Evolutionary conservation across 2,113 vertebrate genomes (phyloP).

Genomic region (Peromyscus maniculatus): DNA sequence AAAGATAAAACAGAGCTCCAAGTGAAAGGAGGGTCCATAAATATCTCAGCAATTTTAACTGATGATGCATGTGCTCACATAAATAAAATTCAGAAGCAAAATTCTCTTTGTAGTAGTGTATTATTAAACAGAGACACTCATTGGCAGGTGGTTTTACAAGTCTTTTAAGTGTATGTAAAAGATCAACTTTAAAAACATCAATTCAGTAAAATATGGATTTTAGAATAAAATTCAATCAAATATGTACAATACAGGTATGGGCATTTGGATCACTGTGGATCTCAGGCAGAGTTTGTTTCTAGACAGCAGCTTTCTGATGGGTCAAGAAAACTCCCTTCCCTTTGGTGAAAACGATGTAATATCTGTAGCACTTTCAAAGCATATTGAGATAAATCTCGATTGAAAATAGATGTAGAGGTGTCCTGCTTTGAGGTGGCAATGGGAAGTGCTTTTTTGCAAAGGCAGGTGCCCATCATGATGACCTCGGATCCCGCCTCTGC

Average conservation of each 20-base stretch:
- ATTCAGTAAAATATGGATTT: not conserved
- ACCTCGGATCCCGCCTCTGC: too few relatives aligned
- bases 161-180: not conserved
- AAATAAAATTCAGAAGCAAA: constrained; percentile 44
- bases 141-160: not conserved
- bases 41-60: not conserved
- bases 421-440: not conserved
- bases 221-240: not conserved
- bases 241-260: not conserved
- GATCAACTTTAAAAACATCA: not conserved
- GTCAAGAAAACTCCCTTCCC: not conserved
- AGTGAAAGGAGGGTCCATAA: not conserved
- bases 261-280: not conserved
- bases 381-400: not conserved
- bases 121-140: not conserved
- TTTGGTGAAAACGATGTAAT: not conserved
- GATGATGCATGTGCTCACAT: not conserved
- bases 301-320: not conserved
- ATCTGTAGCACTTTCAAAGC: not conserved
- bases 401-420: not conserved
- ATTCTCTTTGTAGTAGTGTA: not conserved
- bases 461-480: not conserved
- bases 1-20: not conserved
- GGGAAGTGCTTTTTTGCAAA: accelerated
- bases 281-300: not conserved